These are phyloP conservation scores for Pseudococcus viburni DNA, from an alignment of 2,888 invertebrate species.

Conservation along the genomic window DNA sequence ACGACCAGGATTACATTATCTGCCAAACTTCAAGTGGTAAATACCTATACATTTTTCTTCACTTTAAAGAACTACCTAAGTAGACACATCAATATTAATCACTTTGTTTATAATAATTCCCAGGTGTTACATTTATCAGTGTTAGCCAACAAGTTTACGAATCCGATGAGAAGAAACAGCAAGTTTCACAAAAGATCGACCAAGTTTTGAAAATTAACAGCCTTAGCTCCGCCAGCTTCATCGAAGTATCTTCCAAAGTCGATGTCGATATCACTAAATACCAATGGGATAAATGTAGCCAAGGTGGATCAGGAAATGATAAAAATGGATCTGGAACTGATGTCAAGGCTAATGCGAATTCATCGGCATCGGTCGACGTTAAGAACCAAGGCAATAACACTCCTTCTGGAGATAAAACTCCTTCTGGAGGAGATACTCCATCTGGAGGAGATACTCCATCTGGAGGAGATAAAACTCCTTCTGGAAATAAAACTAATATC, in stretches of 20 bases:
- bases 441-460: no score
- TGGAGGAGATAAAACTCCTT: background rate
- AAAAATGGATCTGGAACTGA: background rate
- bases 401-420: no score
- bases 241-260: background rate
- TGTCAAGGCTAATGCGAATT: background rate
- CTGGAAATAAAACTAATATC: background rate
- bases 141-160: conserved; percentile 12
- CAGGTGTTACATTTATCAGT: background rate
- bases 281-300: background rate
- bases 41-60: background rate
- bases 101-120: background rate
- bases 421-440: background rate
- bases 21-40: conserved; percentile 4
- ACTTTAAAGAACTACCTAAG: no score
- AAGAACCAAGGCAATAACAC: no score
- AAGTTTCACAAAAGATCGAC: background rate
- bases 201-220: conserved; percentile 29
- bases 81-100: background rate
- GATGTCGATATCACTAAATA: background rate
- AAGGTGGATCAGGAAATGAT: background rate
- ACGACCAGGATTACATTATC: background rate
- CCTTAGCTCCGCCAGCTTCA: background rate
- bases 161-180: background rate
- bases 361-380: no score